phyloP scores from a whole-genome alignment of 2,113 vertebrate species.

The Gnathochromis pfefferi region DNA sequence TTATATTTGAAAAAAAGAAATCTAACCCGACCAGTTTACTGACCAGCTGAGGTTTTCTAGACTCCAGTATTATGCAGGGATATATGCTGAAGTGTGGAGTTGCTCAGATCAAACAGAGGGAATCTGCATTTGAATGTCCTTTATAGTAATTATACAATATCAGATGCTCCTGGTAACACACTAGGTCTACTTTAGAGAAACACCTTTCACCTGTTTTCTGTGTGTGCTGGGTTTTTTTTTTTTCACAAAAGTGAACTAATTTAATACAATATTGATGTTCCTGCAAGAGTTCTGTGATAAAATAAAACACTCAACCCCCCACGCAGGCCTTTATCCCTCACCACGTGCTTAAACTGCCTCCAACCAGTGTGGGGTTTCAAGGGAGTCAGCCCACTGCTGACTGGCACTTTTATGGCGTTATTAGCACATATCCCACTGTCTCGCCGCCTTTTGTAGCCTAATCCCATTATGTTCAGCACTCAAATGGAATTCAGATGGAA shows the following conservation, averaged over 20 bases:
- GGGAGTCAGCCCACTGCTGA: conserved; percentile 29
- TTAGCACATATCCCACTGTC: conserved; percentile 25
- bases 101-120: not conserved
- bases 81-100: not conserved
- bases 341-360: not conserved
- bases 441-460: conserved; percentile 33
- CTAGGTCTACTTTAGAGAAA: not conserved
- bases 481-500: conserved; percentile 52
- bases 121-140: not conserved
- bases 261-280: conserved; percentile 18
- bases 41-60: not conserved
- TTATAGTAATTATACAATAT: not conserved
- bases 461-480: conserved; percentile 43
- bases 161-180: not conserved
- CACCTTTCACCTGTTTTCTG: not conserved
- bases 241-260: conserved; percentile 7
- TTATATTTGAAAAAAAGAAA: not conserved
- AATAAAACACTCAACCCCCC: conserved; percentile 28
- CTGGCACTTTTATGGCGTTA: conserved; percentile 53
- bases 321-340: not conserved
- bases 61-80: not conserved
- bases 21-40: not conserved
- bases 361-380: conserved; percentile 22
- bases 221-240: not conserved
- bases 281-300: not conserved